These are phyloP conservation scores for Microtus montanus DNA, from an alignment of 2,113 vertebrate species.

Conservation along the genomic window DNA sequence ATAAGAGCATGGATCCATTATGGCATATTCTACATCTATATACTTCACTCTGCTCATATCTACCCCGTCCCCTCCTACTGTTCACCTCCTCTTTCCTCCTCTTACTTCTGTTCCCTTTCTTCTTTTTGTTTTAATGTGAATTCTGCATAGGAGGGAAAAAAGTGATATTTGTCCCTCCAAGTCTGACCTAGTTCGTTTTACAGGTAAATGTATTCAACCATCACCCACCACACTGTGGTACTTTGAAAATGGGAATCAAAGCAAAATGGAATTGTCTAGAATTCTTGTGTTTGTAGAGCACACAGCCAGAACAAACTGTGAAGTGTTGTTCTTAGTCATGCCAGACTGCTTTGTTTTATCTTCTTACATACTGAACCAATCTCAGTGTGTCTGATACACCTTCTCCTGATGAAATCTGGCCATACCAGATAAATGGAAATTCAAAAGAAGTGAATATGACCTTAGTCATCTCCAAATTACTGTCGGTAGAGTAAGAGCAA, in stretches of 20 bases:
- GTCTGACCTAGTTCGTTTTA: background rate
- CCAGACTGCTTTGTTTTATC: background rate
- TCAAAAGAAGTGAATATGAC: background rate
- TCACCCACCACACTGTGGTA: background rate
- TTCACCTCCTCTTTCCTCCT: too few species aligned
- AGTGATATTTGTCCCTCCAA: background rate
- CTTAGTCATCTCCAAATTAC: background rate
- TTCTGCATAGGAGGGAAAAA: background rate
- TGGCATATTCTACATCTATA: background rate
- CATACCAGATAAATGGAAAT: background rate
- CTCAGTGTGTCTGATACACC: background rate
- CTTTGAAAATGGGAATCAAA: background rate
- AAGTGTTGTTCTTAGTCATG: background rate
- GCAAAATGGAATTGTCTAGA: constrained; percentile 3
- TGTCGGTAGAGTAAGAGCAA: background rate
- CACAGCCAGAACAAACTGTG: background rate
- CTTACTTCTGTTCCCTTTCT: too few species aligned
- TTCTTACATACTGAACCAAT: background rate
- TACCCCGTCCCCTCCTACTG: background rate
- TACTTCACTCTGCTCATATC: background rate
- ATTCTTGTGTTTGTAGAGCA: background rate
- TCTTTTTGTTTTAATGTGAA: background rate
- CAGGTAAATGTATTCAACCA: background rate
- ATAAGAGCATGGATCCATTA: background rate
- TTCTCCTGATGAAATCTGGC: background rate